Evolutionary conservation across 2,797 vertebrate genomes (phyloP).

Genomic region (Adrianichthys oophorus): DNA sequence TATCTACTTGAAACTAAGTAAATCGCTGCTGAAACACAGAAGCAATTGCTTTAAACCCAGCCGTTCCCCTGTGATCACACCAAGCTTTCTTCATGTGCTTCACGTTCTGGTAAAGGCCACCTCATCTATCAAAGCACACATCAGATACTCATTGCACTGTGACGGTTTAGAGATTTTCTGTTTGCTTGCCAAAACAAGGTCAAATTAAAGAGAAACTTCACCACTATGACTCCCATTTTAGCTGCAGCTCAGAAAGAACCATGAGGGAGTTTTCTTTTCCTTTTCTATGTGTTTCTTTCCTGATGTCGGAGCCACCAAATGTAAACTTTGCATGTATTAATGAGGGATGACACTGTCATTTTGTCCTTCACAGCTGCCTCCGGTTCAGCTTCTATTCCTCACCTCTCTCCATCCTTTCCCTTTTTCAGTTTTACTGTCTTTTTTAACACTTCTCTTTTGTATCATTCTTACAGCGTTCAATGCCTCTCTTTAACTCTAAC

Average conservation of each 20-base stretch:
- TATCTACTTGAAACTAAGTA: too few species aligned
- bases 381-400: constrained; percentile 1
- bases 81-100: neutral
- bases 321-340: constrained; percentile 25
- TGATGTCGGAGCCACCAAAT: constrained; percentile 13
- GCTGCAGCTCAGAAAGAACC: neutral
- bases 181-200: constrained; percentile 7
- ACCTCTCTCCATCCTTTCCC: too few species aligned
- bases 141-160: constrained; percentile 1
- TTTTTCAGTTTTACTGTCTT: neutral
- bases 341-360: constrained; percentile 34
- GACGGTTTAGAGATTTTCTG: neutral
- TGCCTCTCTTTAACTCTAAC: neutral
- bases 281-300: neutral
- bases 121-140: constrained; percentile 10
- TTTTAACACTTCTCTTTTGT: neutral
- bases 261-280: neutral
- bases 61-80: too few species aligned
- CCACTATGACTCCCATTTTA: constrained; percentile 7
- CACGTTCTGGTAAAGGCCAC: neutral
- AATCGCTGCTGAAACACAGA: too few species aligned
- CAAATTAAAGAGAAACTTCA: constrained; percentile 8
- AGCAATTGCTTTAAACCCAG: too few species aligned
- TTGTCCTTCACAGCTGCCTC: constrained; percentile 17
- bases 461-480: neutral